These are phyloP conservation scores for Andrena cerasifolii DNA, from an alignment of 1,140 invertebrate species.

Conservation along the genomic window DNA sequence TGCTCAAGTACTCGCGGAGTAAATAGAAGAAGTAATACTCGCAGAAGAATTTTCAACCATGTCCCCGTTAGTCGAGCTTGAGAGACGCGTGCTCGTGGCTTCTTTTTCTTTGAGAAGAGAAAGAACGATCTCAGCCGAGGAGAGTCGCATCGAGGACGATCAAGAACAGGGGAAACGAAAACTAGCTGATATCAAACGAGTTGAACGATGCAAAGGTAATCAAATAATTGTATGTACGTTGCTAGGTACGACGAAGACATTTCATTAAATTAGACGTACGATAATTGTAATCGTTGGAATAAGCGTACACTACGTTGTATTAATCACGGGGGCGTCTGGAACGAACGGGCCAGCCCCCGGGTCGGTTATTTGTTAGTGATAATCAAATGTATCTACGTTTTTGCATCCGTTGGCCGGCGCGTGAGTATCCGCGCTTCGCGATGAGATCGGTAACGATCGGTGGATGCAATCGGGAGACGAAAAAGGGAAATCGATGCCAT, in stretches of 20 bases:
- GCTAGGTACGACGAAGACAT: slow-evolving; percentile 50
- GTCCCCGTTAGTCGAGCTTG: not conserved
- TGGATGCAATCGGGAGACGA: not conserved
- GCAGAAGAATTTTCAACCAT: not conserved
- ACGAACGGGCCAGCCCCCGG: too few species aligned
- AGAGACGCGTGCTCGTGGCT: slow-evolving; percentile 13
- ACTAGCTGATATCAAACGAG: slow-evolving; percentile 53
- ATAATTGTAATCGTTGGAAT: slow-evolving; percentile 62
- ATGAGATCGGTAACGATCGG: not conserved
- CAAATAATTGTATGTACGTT: slow-evolving; percentile 64
- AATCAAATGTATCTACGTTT: slow-evolving; percentile 37
- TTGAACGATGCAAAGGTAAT: slow-evolving; percentile 62
- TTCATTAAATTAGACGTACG: slow-evolving; percentile 62
- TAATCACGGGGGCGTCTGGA: slow-evolving; percentile 33
- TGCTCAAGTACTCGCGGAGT: too few species aligned
- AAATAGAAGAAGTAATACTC: too few species aligned
- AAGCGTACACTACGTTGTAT: slow-evolving; percentile 61
- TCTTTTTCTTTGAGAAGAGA: too few species aligned
- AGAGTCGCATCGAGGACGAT: not conserved
- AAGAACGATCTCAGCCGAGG: not conserved
- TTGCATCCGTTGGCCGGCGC: slow-evolving; percentile 31
- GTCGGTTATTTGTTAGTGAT: slow-evolving; percentile 33
- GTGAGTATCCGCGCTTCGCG: slow-evolving; percentile 26
- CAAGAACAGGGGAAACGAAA: slow-evolving; percentile 21
- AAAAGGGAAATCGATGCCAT: not conserved